Percentiles rank a stretch among this genome's conserved stretches.
Conservation (phyloP, 35 echinoderm and acorn worm genomes). For the Diadema setosum region DNA sequence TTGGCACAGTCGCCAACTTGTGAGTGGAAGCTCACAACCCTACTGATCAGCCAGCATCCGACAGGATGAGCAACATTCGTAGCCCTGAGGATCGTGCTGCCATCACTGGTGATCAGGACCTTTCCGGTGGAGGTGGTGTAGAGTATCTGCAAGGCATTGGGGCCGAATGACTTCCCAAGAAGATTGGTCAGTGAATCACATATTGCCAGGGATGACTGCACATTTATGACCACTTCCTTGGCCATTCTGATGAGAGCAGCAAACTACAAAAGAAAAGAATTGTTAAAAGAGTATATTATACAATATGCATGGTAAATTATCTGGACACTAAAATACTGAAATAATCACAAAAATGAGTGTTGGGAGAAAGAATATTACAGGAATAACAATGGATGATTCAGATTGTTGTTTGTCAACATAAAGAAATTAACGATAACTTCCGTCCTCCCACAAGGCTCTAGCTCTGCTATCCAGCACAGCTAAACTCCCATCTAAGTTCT, state of each 20-base stretch:
- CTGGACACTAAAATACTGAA: too few species aligned
- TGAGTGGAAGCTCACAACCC: neutral
- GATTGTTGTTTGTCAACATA: too few species aligned
- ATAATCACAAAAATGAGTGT: too few species aligned
- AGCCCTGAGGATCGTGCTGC: neutral
- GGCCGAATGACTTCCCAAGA: neutral
- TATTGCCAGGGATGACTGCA: neutral
- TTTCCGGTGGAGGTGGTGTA: neutral
- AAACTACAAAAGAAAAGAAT: too few species aligned
- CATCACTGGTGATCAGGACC: neutral
- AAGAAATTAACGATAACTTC: too few species aligned
- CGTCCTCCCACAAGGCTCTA: too few species aligned
- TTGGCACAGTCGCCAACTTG: neutral
- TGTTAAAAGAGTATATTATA: too few species aligned
- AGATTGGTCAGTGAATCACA: neutral
- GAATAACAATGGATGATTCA: too few species aligned
- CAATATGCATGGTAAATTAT: too few species aligned
- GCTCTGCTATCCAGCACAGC: too few species aligned
- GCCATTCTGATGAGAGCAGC: neutral
- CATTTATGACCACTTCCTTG: neutral
- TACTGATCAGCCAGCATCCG: neutral
- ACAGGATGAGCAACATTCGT: neutral
- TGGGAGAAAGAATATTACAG: too few species aligned
- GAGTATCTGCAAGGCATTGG: neutral
- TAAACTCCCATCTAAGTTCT: too few species aligned